These are phyloP conservation scores for Stichodactyla mertensii DNA, from an alignment of 64 coral and sea anemone species.

Conservation along the genomic window DNA sequence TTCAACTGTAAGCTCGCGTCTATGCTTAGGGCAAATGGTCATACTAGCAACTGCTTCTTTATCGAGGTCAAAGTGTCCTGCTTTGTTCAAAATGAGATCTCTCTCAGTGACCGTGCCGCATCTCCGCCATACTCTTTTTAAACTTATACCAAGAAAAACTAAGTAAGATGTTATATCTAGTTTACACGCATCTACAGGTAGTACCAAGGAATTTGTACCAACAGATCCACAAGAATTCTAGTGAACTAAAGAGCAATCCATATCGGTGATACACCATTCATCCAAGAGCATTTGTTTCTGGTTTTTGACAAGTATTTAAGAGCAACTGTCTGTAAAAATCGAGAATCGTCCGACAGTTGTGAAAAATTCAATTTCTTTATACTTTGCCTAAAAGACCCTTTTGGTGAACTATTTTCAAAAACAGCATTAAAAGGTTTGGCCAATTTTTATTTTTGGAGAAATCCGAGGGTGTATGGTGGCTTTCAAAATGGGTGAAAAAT, in stretches of 20 bases:
- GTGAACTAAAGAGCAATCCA: constrained; percentile 28
- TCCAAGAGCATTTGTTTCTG: constrained; percentile 32
- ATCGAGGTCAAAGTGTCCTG: constrained; percentile 38
- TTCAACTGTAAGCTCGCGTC: constrained; percentile 26
- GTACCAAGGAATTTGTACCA: constrained; percentile 34
- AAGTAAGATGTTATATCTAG: constrained; percentile 30
- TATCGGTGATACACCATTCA: constrained; percentile 24
- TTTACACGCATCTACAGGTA: constrained; percentile 40
- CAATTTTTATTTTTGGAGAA: too few species aligned
- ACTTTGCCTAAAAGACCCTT: too few species aligned
- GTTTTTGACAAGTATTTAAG: constrained; percentile 28
- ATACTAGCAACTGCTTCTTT: constrained; percentile 6
- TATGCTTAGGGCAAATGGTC: constrained; percentile 53
- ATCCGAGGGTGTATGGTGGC: too few species aligned
- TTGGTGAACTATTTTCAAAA: too few species aligned
- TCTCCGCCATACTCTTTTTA: constrained; percentile 37
- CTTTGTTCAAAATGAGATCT: constrained; percentile 60
- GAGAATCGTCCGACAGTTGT: too few species aligned
- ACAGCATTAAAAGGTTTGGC: too few species aligned
- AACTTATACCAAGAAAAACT: constrained; percentile 39
- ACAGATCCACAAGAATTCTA: constrained; percentile 46
- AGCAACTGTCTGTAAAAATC: too few species aligned
- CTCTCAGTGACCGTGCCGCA: constrained; percentile 37
- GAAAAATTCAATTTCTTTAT: too few species aligned
- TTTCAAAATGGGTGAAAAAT: too few species aligned